Conservation (phyloP, 2,888 invertebrate species). For the Catotricha subobsoleta region DNA sequence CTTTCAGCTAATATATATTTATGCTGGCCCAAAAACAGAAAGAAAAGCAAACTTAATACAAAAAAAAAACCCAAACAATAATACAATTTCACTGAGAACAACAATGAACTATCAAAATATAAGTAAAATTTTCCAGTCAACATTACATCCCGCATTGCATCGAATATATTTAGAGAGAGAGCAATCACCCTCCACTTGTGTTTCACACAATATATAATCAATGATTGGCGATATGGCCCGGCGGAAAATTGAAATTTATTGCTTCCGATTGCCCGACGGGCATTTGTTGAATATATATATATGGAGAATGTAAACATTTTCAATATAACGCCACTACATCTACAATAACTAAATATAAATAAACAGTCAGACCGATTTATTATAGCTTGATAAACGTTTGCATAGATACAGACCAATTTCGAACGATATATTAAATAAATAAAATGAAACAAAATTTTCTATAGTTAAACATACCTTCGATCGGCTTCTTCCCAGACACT, state of each 20-base stretch:
- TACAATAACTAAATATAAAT: no score
- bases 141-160: no score
- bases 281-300: slow-evolving; percentile 6
- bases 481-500: slow-evolving; percentile 50
- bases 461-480: slow-evolving; percentile 38
- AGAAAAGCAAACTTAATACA: background rate
- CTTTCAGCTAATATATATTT: slow-evolving; percentile 3
- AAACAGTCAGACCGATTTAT: no score
- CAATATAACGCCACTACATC: no score
- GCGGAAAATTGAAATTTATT: slow-evolving; percentile 10
- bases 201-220: slow-evolving; percentile 9
- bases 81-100: background rate
- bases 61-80: background rate
- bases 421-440: background rate
- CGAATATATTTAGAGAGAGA: no score
- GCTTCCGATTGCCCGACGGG: slow-evolving; percentile 9
- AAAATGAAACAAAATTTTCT: slow-evolving; percentile 1
- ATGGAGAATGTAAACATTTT: no score
- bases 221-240: slow-evolving; percentile 8
- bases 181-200: slow-evolving; percentile 6
- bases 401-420: no score
- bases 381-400: no score
- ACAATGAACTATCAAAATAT: background rate
- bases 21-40: background rate
- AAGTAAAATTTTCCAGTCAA: background rate